Base-by-base conservation (phyloP, 2,888 invertebrate species). In the Bugulina stolonifera region DNA sequence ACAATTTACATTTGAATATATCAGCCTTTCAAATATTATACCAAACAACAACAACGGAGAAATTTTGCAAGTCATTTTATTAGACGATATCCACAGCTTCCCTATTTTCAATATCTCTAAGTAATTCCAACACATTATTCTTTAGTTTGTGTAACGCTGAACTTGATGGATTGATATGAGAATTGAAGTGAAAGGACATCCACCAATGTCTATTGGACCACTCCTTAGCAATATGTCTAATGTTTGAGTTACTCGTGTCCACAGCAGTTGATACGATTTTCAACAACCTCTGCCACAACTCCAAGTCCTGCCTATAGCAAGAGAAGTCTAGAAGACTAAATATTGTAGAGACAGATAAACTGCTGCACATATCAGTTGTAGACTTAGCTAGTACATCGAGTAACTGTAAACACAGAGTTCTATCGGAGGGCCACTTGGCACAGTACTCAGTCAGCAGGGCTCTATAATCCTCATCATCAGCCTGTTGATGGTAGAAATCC, bases 121-220 rank as follows among this genome's bases (percentile, higher is more conserved):
- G 43, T 18, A 43, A 43, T 18, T 43, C 43, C 18, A 43, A 43
- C 10, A 43, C 43, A 43, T 43, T 18, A 43, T 43, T 43, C 57
- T 57, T 57, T 5, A 23, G 57, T 57, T 5, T n/a, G 25, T 22
- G 25, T 3, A 57, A 25, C 25, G 5, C 22, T n/a, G 57, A 57
- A 5, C 57, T n/a, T 57, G 5, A 18, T 5, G 25, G 23, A 10
- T 14, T 52, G 52, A 10, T 52, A 23, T 25, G 14, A 57, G 10
- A n/a, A n/a, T n/a, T n/a, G 27, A 64, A 64, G 32, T 64, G 64
- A 64, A 64, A 64, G 1, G 64, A 32, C 32, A 25, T 32, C 64
- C 64, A 64, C 64, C 64, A 64, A 14, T 25, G 2, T 34, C 27
- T 64, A 2, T 32, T 25, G 2, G 10, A 10, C 64, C 64, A 64